Evolutionary conservation across 1,140 invertebrate species (phyloP), one percentile per base, ranked within the genome.

Genomic region (Ptiloglossa arizonensis): DNA sequence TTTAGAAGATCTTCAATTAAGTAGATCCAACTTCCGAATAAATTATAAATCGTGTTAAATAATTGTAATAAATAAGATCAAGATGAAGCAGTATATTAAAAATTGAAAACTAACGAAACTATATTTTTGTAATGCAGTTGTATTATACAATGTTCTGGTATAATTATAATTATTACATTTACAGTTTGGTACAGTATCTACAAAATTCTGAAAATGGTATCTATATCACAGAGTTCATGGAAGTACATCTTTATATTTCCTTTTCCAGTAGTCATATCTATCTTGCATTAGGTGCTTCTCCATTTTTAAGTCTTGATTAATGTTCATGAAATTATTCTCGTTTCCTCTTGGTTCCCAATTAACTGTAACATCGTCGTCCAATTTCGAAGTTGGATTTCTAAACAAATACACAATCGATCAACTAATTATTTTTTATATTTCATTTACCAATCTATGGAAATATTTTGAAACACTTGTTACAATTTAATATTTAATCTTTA

Each of bases 341-440:
- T 75, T 62, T 2, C 89, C 87, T 38, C 90, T 89, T 3, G 91
- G 91, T n/a, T 89, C 79, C 94, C 94, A 94, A 35, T 87, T 87
- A 1, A 91, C 82, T 5, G 88, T 89, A 1, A 92, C 75, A 17
- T 88, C 80, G 1, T 88, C 85, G 41, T 91, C 90, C 63, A 86
- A 48, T 9, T 82, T 82, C 2, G 91, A 90, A 6, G 93, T 93
- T n/a, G 94, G 94, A 82, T 94, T 90, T 66, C 94, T 94, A 57
- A 64, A 81, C 74, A 73, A 19, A 44, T 44, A 11, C 24, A 35
- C 5, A 8, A 57, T 57, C n/a, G 54, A 60, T 70, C 24, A 69
- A 78, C 57, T 46, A 27, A 29, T 54, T 62, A 24, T 46, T 1
- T 11, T 11, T 11, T 41, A 41, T n/a, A n/a, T n/a, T n/a, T n/a